Conservation (phyloP, 2,888 invertebrate species). For the Melanargia galathea region DNA sequence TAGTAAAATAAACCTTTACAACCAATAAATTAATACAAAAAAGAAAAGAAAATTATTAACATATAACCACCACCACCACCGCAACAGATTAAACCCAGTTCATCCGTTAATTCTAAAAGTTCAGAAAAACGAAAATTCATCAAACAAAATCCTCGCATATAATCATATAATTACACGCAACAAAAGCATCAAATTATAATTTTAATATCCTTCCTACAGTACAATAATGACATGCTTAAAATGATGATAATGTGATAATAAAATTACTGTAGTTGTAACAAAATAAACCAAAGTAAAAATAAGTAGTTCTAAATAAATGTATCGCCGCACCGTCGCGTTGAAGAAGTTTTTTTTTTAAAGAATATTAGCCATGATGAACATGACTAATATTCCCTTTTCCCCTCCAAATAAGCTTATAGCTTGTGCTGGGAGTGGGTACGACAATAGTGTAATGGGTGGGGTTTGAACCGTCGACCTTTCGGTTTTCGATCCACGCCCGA, state of each 20-base stretch:
- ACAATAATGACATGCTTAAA: conserved; percentile 12
- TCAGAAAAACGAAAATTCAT: conserved; percentile 66
- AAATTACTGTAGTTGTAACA: background rate
- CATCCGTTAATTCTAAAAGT: conserved; percentile 40
- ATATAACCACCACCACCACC: conserved; percentile 76
- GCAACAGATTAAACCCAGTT: conserved; percentile 51
- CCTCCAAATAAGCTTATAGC: too few relatives aligned
- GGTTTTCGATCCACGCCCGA: too few relatives aligned
- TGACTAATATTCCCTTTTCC: too few relatives aligned
- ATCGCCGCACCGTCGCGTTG: conserved; percentile 6
- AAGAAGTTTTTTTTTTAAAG: too few relatives aligned
- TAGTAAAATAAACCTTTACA: conserved; percentile 28
- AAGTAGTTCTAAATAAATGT: conserved; percentile 10
- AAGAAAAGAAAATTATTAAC: conserved; percentile 63
- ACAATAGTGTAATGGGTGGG: too few relatives aligned
- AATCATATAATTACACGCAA: conserved; percentile 11
- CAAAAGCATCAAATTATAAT: background rate
- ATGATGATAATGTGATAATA: background rate
- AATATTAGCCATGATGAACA: too few relatives aligned
- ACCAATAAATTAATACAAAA: conserved; percentile 51
- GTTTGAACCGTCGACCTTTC: too few relatives aligned
- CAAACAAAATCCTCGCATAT: conserved; percentile 60
- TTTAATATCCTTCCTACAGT: background rate
- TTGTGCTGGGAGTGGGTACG: too few relatives aligned
- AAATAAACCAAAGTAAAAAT: background rate